Conservation (phyloP, 2,113 vertebrate species). For the Murina feae region DNA sequence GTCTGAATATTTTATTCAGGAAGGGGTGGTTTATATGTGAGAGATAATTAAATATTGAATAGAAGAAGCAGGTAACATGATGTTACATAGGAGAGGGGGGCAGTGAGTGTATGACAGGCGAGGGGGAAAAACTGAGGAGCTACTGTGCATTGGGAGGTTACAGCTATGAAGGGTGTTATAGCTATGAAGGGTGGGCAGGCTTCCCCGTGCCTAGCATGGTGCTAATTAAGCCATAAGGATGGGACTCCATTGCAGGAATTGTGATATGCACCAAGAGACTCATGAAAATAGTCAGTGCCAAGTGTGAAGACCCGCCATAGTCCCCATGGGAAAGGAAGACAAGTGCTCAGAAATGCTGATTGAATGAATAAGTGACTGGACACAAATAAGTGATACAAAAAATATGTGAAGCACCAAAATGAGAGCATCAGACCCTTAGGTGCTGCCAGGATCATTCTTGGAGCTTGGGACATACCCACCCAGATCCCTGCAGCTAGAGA, state of each 20-base stretch:
- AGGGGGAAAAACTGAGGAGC: background rate
- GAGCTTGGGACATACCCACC: accelerated
- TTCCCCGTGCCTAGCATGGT: background rate
- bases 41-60: constrained; percentile 35
- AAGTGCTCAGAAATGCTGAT: accelerated
- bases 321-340: background rate
- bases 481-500: background rate
- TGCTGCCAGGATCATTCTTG: background rate
- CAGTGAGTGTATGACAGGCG: accelerated
- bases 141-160: background rate
- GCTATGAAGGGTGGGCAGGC: no score
- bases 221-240: background rate
- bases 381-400: background rate
- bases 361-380: background rate
- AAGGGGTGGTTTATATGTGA: background rate
- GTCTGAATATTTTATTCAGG: constrained; percentile 48
- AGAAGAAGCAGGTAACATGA: background rate
- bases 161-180: accelerated
- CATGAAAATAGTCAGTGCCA: background rate
- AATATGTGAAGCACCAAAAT: background rate
- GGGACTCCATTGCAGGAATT: accelerated
- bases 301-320: accelerated
- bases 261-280: background rate
- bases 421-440: background rate
- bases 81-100: accelerated